Evolutionary conservation across 2,888 invertebrate species (phyloP), one percentile per base, ranked within the genome.

Genomic region (Pandemis corylana): DNA sequence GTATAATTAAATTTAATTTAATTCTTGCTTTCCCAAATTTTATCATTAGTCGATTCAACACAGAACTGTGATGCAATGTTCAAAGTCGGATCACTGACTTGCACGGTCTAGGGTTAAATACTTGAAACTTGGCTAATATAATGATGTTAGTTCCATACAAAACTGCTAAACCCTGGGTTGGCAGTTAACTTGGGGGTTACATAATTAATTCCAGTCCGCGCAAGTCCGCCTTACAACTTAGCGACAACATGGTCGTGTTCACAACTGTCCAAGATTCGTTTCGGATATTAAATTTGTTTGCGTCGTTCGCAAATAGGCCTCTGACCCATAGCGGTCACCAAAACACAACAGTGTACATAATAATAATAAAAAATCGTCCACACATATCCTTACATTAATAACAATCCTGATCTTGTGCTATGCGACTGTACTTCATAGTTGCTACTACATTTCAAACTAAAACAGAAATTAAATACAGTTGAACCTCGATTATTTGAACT

Each of bases 1-100:
- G 78, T 79, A 78, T 42, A 76, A 76, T 78, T 76, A 76, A 76
- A 77, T 77, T 79, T 77, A 76, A 71, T 75, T 72, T 68, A 68
- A 75, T 75, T 78, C 69, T 74, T 72, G 71, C 68, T 77, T 76
- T 70, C 71, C 78, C 74, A 76, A 36, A 74, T 67, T 7, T 46
- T 70, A 66, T 61, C 44, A 10, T 70, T 62, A 36, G 28, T 36
- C 28, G 4, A 36, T 36, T 36, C 28, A 36, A 36, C 61, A 70
- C 44, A 62, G 61, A 71, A 67, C 46, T 66, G 70, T 62, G 62
- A 75, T 68, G 68, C 20, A 68, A 44, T 68, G 53, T 36, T 69
- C 42, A 69, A 49, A 64, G 59, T 74, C 59, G 12, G 12, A 74
- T 65, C 64, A 64, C 68, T 36, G 28, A 36, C 28, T 36, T 36